Evolutionary conservation across 1,140 invertebrate species (phyloP), one percentile per base, ranked within the genome.

Genomic region (Halesus radiatus): DNA sequence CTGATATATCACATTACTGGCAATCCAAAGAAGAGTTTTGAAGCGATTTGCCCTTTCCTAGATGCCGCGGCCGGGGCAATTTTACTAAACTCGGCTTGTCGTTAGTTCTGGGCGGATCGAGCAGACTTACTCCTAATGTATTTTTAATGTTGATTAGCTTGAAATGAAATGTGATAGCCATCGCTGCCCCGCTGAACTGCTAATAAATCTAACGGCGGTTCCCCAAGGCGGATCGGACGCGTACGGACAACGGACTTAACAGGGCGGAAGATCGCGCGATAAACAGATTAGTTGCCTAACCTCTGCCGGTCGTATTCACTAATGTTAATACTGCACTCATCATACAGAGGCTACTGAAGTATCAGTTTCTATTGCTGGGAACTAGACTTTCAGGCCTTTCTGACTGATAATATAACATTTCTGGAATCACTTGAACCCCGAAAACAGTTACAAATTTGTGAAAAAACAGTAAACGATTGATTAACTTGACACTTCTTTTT

Each of bases 81-180:
- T 77, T 72, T 18, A 73, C 52, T 76, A 73, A 26, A 45, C 20
- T 18, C 54, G 13, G 37, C 18, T 52, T 64, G 72, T 81, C 80
- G 79, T 79, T 81, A 81, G 77, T 26, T 72, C 54, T 23, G 58
- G 64, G 77, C 20, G 80, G 73, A 52, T 32, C 18, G 50, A 54
- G 45, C n/a, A 22, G 45, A 60, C 76, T 62, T 56, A 74, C 37
- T 76, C 77, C 79, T 76, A 81, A 81, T 81, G 80, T 74, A 74
- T 81, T 81, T 81, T 81, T 81, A 81, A 81, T 81, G 80, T 79
- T 81, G 76, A 81, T 81, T 81, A 81, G 80, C 77, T 53, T 68
- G 68, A 56, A 76, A 76, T 75, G 80, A 76, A 81, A 81, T 79
- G 76, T 81, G 80, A 79, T 81, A 81, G 80, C 45, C 50, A 75